Base-by-base conservation (phyloP, 2,888 invertebrate species). In the Belgica antarctica region DNA sequence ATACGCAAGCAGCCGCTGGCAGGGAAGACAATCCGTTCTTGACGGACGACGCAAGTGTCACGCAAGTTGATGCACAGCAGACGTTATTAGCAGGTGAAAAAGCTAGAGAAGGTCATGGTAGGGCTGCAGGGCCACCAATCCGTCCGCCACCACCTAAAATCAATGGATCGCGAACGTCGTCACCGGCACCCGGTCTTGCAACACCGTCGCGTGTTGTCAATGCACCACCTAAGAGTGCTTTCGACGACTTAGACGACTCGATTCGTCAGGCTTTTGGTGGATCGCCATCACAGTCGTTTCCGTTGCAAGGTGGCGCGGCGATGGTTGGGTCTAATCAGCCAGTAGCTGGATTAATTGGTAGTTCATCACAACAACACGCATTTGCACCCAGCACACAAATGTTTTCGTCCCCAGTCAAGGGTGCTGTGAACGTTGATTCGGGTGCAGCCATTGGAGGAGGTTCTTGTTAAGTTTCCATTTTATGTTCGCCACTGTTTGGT, bases 251-350 rank as follows among this genome's bases (percentile, higher is more conserved):
- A 73, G 87, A 87, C 76, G 86, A 87, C 76, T 86, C 83, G 71
- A 87, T 88, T 81, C 82, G 86, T 71, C 85, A 86, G 83, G 86
- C 86, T 63, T 82, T 88, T 75, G 87, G 87, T 63, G 85, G 86
- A 71, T 86, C 86, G 69, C 86, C 86, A 63, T 81, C 81, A 69
- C 80, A 80, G 73, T 74, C 71, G 12, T 24, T 59, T 70, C 41
- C 72, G 72, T 28, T 72, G 68, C 47, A 68, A 71, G 25, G 70
- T 66, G 62, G 70, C 57, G 71, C 71, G 22, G 57, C 71, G 75
- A n/a, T n/a, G n/a, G 66, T 68, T 47, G 66, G 31, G 52, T 46
- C 28, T 19, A 4, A 12, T 28, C 52, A 28, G 57, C 22, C 31
- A 36, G 69, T 69, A 69, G 69, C 69, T 69, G 69, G 69, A 59